Evolutionary conservation across 1,140 invertebrate genomes (phyloP).

Genomic region (Physella acuta): DNA sequence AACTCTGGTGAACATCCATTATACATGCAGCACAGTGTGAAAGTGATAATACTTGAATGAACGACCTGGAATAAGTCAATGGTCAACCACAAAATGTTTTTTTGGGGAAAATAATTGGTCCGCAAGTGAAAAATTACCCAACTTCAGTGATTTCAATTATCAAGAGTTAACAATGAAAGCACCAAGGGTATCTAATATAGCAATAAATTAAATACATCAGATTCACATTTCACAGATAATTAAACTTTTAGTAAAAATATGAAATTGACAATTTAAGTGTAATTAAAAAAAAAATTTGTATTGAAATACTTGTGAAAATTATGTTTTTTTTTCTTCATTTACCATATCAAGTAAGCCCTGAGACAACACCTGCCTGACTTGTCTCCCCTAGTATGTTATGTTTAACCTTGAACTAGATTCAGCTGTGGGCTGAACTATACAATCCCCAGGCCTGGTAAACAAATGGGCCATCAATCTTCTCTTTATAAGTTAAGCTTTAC

Average conservation of each 20-base stretch:
- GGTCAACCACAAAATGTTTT: neutral
- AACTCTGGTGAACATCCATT: too few relatives aligned
- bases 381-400: neutral
- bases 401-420: neutral
- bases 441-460: too few relatives aligned
- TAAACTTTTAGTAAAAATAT: neutral
- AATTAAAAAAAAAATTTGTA: slow-evolving; percentile 1
- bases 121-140: slow-evolving; percentile 2
- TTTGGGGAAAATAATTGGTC: slow-evolving; percentile 6
- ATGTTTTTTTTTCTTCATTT: too few relatives aligned
- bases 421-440: too few relatives aligned
- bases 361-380: neutral
- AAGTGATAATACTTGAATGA: too few relatives aligned
- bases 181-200: slow-evolving; percentile 24
- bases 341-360: neutral
- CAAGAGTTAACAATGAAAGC: slow-evolving; percentile 24
- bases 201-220: slow-evolving; percentile 23
- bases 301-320: too few relatives aligned
- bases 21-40: too few relatives aligned
- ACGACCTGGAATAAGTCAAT: too few relatives aligned
- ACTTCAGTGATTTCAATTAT: neutral
- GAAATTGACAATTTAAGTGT: neutral
- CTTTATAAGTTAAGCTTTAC: too few relatives aligned
- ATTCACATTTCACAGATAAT: neutral
- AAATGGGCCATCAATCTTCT: too few relatives aligned